Evolutionary conservation across 2,888 invertebrate species (phyloP).

Genomic region (Luperina nickerlii): DNA sequence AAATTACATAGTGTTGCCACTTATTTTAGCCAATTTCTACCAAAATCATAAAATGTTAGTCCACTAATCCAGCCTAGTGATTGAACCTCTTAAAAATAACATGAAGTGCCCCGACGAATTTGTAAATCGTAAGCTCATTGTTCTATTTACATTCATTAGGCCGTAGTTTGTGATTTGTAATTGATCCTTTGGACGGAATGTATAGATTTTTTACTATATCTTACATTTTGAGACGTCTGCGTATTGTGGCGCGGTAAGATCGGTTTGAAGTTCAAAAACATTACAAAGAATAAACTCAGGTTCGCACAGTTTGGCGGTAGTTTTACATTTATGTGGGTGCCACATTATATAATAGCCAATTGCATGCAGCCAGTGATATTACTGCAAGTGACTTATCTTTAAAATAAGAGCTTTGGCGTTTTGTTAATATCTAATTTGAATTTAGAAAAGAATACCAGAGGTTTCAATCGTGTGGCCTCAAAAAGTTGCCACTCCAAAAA

Average conservation of each 20-base stretch:
- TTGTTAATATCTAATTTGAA: background rate
- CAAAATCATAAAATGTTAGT: constrained; percentile 45
- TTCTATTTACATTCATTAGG: constrained; percentile 83
- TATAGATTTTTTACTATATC: constrained; percentile 81
- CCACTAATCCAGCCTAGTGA: constrained; percentile 69
- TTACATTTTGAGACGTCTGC: constrained; percentile 64
- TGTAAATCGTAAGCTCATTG: constrained; percentile 83
- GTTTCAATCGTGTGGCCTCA: background rate
- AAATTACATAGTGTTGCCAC: background rate
- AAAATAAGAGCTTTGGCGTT: constrained; percentile 14
- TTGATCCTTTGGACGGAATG: constrained; percentile 76
- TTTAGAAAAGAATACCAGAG: background rate
- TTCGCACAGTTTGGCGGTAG: background rate
- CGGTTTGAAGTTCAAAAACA: constrained; percentile 45
- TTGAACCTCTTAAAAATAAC: constrained; percentile 72
- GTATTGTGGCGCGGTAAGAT: constrained; percentile 61
- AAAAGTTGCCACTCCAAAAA: constrained; percentile 9
- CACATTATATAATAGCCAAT: background rate
- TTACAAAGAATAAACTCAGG: background rate
- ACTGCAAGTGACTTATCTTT: constrained; percentile 22
- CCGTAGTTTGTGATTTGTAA: constrained; percentile 84
- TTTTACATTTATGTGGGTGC: background rate
- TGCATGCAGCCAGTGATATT: constrained; percentile 19
- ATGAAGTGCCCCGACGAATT: constrained; percentile 87
- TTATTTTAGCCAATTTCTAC: constrained; percentile 1